phyloP scores from a whole-genome alignment of 2,888 invertebrate genomes.

The Agrypnus murinus region DNA sequence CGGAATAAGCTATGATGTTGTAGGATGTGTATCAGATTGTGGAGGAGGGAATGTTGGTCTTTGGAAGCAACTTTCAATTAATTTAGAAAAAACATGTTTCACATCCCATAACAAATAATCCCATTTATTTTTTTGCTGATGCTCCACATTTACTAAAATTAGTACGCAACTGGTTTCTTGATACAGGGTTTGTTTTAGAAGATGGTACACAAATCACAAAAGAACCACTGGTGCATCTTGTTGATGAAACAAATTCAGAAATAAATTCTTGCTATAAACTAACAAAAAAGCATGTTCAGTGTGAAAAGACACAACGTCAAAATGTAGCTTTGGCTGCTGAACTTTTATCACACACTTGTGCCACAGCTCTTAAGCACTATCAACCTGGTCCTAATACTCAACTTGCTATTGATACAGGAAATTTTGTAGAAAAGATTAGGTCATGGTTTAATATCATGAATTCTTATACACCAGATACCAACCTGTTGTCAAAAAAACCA shows the following conservation, averaged over 20 bases:
- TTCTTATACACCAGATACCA: neutral
- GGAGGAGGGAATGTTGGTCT: constrained; percentile 48
- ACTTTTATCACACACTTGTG: constrained; percentile 1
- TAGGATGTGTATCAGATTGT: constrained; percentile 56
- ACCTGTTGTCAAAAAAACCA: neutral
- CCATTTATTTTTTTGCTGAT: constrained; percentile 50
- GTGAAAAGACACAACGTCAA: neutral
- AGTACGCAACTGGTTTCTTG: constrained; percentile 13
- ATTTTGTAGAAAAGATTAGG: constrained; percentile 3
- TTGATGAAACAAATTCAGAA: constrained; percentile 6
- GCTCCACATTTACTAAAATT: constrained; percentile 3
- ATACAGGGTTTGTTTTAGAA: constrained; percentile 9
- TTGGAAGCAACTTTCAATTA: constrained; percentile 24
- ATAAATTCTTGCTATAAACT: constrained; percentile 5
- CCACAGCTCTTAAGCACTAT: neutral
- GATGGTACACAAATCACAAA: neutral
- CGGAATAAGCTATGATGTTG: constrained; percentile 49
- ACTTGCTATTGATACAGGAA: neutral
- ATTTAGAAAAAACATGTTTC: neutral
- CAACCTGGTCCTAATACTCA: neutral
- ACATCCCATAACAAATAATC: constrained; percentile 36
- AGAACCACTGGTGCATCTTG: neutral
- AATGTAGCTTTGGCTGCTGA: constrained; percentile 1
- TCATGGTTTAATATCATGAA: constrained; percentile 23
- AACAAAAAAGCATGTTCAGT: neutral